phyloP scores from a whole-genome alignment of 2,888 invertebrate genomes.

The Lepidonotus clava region DNA sequence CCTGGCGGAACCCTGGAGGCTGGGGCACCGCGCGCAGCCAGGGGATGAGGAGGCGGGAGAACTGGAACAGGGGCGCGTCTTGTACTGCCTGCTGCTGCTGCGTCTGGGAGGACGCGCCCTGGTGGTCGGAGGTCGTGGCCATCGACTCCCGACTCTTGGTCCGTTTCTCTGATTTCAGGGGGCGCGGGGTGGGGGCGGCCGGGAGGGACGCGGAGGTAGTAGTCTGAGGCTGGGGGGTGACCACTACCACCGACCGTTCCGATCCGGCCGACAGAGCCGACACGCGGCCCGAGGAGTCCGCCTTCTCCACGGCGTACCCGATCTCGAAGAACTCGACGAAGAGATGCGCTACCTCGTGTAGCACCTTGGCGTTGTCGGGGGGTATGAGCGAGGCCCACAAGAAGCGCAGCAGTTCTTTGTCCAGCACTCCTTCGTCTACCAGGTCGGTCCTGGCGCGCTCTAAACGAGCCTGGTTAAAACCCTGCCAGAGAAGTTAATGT shows the following conservation, averaged over 20 bases:
- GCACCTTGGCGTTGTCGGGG: conserved; percentile 62
- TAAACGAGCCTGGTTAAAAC: conserved; percentile 45
- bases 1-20: conserved; percentile 66
- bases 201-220: neutral
- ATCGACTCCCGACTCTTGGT: conserved; percentile 61
- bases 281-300: neutral
- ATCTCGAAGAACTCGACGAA: conserved; percentile 72
- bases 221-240: neutral
- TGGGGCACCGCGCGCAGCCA: conserved; percentile 71
- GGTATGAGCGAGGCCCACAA: conserved; percentile 70
- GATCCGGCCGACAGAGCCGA: neutral
- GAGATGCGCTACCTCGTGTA: conserved; percentile 9
- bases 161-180: neutral
- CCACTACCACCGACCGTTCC: neutral
- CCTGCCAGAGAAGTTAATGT: conserved; percentile 1
- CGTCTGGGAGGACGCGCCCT: conserved; percentile 39
- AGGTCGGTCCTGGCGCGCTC: conserved; percentile 71
- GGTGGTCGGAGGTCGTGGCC: conserved; percentile 60
- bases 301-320: conserved; percentile 69
- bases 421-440: conserved; percentile 71
- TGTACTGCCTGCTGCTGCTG: conserved; percentile 61
- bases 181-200: neutral
- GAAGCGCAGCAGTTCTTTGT: conserved; percentile 73
- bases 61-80: neutral
- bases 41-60: conserved; percentile 71